A percentile compares a stretch with the other conserved stretches of the same genome.
phyloP scores from a whole-genome alignment of 2,888 invertebrate species.

The Stenoptilia bipunctidactyla region DNA sequence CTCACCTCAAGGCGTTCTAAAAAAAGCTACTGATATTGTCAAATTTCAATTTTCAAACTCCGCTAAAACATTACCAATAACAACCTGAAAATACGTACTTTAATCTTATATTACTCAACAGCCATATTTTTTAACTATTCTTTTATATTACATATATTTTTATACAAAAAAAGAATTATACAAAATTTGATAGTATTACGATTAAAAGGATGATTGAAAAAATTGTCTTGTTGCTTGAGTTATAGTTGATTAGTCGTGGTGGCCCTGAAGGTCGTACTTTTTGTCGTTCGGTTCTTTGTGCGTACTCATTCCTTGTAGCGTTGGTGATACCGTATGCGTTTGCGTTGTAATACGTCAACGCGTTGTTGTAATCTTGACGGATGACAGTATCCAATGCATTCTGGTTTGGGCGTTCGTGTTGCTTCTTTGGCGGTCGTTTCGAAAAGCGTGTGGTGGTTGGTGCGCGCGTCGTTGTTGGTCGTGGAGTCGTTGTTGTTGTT shows the following conservation, averaged over 20 bases:
- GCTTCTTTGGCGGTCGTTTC: conserved; percentile 52
- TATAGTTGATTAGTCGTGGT: conserved; percentile 44
- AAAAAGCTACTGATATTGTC: too few relatives aligned
- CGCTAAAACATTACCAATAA: conserved; percentile 43
- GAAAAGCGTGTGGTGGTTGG: conserved; percentile 37
- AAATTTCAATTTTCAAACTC: conserved; percentile 16
- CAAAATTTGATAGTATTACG: not conserved
- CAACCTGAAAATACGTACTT: conserved; percentile 51
- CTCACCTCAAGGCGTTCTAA: too few relatives aligned
- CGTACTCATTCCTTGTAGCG: conserved; percentile 34
- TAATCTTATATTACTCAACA: conserved; percentile 53
- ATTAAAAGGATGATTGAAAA: not conserved
- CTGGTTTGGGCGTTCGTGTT: conserved; percentile 40
- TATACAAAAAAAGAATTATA: too few relatives aligned
- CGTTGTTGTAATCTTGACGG: conserved; percentile 49
- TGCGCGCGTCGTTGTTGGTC: conserved; percentile 37
- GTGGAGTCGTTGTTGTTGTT: conserved; percentile 53
- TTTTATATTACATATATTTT: conserved; percentile 20
- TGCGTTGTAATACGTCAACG: conserved; percentile 44
- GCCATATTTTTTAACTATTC: conserved; percentile 62
- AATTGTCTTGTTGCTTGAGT: conserved; percentile 10
- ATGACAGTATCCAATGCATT: conserved; percentile 48
- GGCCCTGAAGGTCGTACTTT: conserved; percentile 58
- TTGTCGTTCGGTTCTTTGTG: conserved; percentile 51
- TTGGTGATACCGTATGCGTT: conserved; percentile 36